Conservation (phyloP, 2,113 vertebrate species). For the Gadus chalcogrammus region DNA sequence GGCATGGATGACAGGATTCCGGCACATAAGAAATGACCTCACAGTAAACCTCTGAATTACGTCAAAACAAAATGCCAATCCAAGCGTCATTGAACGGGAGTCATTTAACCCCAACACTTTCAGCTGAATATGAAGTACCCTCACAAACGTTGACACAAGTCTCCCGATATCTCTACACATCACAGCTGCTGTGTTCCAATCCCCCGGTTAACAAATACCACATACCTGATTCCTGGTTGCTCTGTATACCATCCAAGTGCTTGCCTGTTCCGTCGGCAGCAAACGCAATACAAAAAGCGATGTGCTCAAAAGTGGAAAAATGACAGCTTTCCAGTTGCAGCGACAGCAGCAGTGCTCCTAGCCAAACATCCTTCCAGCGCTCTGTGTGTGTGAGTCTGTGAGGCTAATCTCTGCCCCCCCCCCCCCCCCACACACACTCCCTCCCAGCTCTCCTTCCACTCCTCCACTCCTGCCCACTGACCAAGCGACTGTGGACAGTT, state of each 20-base stretch:
- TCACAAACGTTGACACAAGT: too few species aligned
- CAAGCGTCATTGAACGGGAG: too few species aligned
- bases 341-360: conserved; percentile 28
- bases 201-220: neutral
- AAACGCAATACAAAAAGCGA: conserved; percentile 1
- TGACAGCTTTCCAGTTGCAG: conserved; percentile 32
- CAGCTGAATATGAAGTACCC: too few species aligned
- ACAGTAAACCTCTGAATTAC: too few species aligned
- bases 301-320: conserved; percentile 25
- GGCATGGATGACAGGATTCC: too few species aligned
- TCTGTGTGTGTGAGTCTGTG: neutral
- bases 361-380: conserved; percentile 38
- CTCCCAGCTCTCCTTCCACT: neutral
- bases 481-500: conserved; percentile 26
- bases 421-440: neutral
- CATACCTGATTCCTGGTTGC: conserved; percentile 69
- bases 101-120: too few species aligned
- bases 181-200: too few species aligned
- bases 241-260: conserved; percentile 58
- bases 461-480: conserved; percentile 5
- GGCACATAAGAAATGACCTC: too few species aligned
- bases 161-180: too few species aligned
- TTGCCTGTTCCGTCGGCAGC: neutral
- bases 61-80: too few species aligned
- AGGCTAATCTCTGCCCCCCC: too few species aligned